Conservation (phyloP, 2,113 vertebrate species). For the Otus sunia region DNA sequence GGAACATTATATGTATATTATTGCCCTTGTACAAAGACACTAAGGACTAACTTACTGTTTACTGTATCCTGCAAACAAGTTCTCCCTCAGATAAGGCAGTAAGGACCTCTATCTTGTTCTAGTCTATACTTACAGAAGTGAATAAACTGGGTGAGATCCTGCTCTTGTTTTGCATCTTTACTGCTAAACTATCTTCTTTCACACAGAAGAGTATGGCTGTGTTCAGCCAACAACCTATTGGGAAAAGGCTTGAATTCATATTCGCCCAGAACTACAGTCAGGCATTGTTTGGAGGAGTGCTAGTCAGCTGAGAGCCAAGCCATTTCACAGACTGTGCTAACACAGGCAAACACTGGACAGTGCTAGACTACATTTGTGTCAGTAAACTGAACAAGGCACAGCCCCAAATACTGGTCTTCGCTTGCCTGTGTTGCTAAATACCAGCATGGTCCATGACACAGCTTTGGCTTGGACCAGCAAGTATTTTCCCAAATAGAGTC, state of each 20-base stretch:
- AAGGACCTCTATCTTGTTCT: not conserved
- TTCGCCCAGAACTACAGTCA: not conserved
- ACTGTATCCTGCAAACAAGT: not conserved
- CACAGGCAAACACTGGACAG: not conserved
- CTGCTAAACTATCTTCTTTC: not conserved
- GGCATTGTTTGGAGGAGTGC: not conserved
- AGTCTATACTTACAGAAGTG: not conserved
- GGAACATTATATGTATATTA: not conserved
- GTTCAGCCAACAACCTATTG: not conserved
- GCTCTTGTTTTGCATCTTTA: not conserved
- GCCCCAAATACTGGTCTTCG: not conserved
- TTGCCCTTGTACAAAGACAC: not conserved
- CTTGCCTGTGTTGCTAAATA: not conserved
- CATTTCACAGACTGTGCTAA: not conserved
- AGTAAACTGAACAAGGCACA: not conserved
- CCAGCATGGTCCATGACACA: not conserved
- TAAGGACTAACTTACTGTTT: not conserved
- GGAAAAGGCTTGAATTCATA: not conserved
- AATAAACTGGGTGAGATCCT: not conserved
- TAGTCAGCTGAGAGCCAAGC: not conserved
- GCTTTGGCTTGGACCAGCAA: not conserved
- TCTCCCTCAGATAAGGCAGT: not conserved
- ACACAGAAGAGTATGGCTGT: not conserved
- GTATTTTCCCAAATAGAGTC: not conserved
- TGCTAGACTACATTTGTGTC: not conserved